Conservation (phyloP, 1,140 invertebrate genomes). For the Listronotus bonariensis region DNA sequence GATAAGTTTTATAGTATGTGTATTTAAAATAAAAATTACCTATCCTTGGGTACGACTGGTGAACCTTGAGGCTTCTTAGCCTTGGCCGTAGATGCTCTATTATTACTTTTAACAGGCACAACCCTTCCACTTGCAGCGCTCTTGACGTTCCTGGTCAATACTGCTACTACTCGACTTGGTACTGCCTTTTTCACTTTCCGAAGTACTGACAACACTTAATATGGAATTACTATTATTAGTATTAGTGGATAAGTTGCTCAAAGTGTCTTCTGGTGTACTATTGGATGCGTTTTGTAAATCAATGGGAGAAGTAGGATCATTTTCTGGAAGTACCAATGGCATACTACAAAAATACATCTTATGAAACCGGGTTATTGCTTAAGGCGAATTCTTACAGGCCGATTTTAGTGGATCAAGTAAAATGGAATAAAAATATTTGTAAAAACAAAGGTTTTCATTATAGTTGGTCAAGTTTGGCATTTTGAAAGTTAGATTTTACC, state of each 20-base stretch:
- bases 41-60: conserved; percentile 60
- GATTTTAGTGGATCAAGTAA: too few relatives aligned
- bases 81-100: conserved; percentile 66
- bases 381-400: too few relatives aligned
- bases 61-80: conserved; percentile 57
- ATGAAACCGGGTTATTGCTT: too few relatives aligned
- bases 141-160: conserved; percentile 60
- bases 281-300: conserved; percentile 8
- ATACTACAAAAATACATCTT: not conserved
- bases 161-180: conserved; percentile 21
- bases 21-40: conserved; percentile 67
- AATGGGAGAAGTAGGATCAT: not conserved
- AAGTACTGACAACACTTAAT: conserved; percentile 38
- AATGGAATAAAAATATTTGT: too few relatives aligned
- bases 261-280: conserved; percentile 20
- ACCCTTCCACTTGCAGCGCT: conserved; percentile 61
- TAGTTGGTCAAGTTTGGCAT: too few relatives aligned
- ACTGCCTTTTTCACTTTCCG: conserved; percentile 58
- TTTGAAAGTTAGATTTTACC: too few relatives aligned
- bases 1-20: too few relatives aligned
- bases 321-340: not conserved
- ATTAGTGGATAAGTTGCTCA: conserved; percentile 42
- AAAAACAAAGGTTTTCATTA: not conserved
- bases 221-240: conserved; percentile 31
- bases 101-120: conserved; percentile 41